phyloP scores from a whole-genome alignment of 1,140 invertebrate species.

The Procambarus clarkii region DNA sequence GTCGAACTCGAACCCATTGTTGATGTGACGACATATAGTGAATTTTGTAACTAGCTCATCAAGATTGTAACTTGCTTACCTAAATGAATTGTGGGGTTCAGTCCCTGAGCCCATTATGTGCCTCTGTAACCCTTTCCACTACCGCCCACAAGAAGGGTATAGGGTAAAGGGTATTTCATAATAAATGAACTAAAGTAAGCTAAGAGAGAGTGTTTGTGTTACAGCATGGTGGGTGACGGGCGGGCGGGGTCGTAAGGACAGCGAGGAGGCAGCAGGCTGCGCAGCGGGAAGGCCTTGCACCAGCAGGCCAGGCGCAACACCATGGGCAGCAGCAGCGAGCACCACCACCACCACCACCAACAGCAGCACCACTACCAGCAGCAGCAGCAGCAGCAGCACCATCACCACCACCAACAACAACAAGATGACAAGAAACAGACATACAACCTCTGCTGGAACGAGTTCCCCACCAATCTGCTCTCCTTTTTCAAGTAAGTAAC shows the following conservation, averaged over 20 bases:
- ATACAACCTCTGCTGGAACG: slow-evolving; percentile 71
- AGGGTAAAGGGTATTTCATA: too few species aligned
- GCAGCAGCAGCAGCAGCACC: background rate
- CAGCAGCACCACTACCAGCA: slow-evolving; percentile 29
- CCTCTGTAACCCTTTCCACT: too few species aligned
- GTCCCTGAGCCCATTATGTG: too few species aligned
- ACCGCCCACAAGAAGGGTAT: too few species aligned
- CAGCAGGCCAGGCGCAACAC: slow-evolving; percentile 42
- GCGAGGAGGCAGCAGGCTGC: slow-evolving; percentile 34
- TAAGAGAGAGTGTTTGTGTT: background rate
- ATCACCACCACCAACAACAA: slow-evolving; percentile 31
- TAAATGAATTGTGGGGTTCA: too few species aligned
- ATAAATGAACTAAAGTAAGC: too few species aligned
- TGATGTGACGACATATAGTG: too few species aligned
- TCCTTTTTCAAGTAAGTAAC: slow-evolving; percentile 70
- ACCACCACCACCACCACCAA: slow-evolving; percentile 48
- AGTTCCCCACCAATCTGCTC: slow-evolving; percentile 66
- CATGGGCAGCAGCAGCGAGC: slow-evolving; percentile 59
- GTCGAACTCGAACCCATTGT: too few species aligned
- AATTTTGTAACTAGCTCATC: too few species aligned
- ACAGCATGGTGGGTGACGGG: slow-evolving; percentile 66
- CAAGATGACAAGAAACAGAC: slow-evolving; percentile 66
- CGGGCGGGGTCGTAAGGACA: slow-evolving; percentile 60
- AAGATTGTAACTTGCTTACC: too few species aligned
- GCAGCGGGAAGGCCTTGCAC: background rate